Percentiles rank a stretch among this genome's conserved stretches.
These are phyloP conservation scores for Neocloeon triangulifer DNA, from an alignment of 1,140 invertebrate genomes.

Conservation along the genomic window DNA sequence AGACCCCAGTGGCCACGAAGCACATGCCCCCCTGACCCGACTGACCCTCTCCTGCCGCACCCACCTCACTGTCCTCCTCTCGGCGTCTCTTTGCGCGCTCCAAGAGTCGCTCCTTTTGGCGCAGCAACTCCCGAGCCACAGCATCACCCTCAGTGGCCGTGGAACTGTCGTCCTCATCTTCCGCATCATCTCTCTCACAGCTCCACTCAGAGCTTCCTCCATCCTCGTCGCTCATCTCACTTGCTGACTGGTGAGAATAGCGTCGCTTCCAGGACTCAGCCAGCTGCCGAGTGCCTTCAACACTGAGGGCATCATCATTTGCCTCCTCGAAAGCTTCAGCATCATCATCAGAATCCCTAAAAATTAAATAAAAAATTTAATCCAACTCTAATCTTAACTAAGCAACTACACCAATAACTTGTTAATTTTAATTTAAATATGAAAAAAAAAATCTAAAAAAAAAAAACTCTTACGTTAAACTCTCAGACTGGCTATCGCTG, in stretches of 20 bases:
- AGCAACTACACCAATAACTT: conserved; percentile 1
- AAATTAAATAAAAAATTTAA: conserved; percentile 5
- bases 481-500: conserved; percentile 47
- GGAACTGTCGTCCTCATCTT: neutral
- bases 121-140: conserved; percentile 7
- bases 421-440: conserved; percentile 3
- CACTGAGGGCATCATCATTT: conserved; percentile 28
- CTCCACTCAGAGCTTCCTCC: conserved; percentile 10
- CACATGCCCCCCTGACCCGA: conserved; percentile 13
- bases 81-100: conserved; percentile 7
- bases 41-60: conserved; percentile 12
- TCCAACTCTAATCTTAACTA: neutral
- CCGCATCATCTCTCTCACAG: conserved; percentile 8
- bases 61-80: conserved; percentile 4
- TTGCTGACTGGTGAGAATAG: conserved; percentile 22
- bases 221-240: conserved; percentile 19
- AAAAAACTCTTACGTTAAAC: no score
- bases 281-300: conserved; percentile 35
- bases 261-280: conserved; percentile 34
- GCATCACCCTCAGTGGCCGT: neutral
- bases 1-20: no score
- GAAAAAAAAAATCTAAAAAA: neutral
- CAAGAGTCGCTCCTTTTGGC: conserved; percentile 6
- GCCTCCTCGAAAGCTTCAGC: conserved; percentile 36
- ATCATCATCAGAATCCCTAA: conserved; percentile 18